phyloP scores from a whole-genome alignment of 2,113 vertebrate genomes.

The Neotoma lepida region DNA sequence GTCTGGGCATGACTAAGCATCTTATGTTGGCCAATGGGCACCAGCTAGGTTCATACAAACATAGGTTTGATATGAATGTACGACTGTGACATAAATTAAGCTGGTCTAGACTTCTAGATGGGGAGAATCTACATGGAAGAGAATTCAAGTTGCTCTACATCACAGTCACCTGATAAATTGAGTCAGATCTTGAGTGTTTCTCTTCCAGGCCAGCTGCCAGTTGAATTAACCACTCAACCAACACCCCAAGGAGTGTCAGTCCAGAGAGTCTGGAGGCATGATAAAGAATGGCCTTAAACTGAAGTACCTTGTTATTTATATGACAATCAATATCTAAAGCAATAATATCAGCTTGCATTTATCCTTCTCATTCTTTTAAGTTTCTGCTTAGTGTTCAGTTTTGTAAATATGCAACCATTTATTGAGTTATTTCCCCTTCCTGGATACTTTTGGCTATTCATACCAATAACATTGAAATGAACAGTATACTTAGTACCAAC shows the following conservation, averaged over 20 bases:
- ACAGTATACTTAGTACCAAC: slow-evolving; percentile 11
- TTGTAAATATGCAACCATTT: background rate
- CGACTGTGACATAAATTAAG: background rate
- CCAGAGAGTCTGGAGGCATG: background rate
- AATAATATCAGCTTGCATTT: background rate
- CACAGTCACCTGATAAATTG: background rate
- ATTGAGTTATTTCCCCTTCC: background rate
- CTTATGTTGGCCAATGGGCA: background rate
- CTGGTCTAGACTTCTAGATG: background rate
- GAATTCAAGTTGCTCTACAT: background rate
- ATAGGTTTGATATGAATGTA: background rate
- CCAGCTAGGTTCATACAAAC: background rate
- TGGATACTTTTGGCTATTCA: slow-evolving; percentile 12
- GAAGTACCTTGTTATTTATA: background rate
- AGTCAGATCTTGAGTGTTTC: background rate
- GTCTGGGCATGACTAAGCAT: background rate
- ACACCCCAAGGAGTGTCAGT: background rate
- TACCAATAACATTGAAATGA: background rate
- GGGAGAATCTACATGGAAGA: background rate
- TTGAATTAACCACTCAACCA: background rate
- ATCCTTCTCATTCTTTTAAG: background rate
- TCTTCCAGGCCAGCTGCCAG: background rate
- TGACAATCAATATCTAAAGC: background rate
- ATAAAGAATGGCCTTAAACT: slow-evolving; percentile 7
- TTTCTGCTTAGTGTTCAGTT: slow-evolving; percentile 14